Conservation (phyloP, 1,140 invertebrate species). For the Sminthurinus signatus region DNA sequence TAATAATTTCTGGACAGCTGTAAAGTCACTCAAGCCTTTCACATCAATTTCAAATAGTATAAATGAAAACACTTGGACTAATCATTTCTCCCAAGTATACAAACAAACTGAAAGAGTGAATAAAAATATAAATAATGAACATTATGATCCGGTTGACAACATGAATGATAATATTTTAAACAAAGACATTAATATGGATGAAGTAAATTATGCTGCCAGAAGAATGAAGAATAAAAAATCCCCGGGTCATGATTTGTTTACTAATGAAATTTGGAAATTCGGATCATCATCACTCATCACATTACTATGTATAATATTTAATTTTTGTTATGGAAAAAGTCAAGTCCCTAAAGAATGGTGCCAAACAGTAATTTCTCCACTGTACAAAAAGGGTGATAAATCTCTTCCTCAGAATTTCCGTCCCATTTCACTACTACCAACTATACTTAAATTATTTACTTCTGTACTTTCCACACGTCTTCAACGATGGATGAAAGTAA, state of each 20-base stretch:
- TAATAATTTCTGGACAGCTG: constrained; percentile 3
- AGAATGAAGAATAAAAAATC: constrained; percentile 5
- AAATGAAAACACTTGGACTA: not conserved
- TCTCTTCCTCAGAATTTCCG: constrained; percentile 35
- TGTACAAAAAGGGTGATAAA: constrained; percentile 38
- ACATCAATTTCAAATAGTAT: no score
- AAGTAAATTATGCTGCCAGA: not conserved
- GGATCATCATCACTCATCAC: not conserved
- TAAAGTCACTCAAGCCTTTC: not conserved
- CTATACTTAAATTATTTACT: constrained; percentile 37
- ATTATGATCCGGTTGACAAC: no score
- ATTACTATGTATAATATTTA: not conserved
- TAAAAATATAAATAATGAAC: no score
- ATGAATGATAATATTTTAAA: not conserved
- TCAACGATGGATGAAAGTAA: constrained; percentile 27
- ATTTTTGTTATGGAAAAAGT: not conserved
- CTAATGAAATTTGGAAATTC: constrained; percentile 7
- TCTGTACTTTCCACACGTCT: constrained; percentile 36
- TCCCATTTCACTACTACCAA: constrained; percentile 41
- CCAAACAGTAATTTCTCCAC: constrained; percentile 7
- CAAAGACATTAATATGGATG: not conserved
- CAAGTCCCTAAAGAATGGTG: constrained; percentile 5
- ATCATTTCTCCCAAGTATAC: no score
- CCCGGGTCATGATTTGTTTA: not conserved
- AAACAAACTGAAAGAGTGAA: no score